Evolutionary conservation across 2,113 vertebrate species (phyloP).

Genomic region (Tor tambroides): DNA sequence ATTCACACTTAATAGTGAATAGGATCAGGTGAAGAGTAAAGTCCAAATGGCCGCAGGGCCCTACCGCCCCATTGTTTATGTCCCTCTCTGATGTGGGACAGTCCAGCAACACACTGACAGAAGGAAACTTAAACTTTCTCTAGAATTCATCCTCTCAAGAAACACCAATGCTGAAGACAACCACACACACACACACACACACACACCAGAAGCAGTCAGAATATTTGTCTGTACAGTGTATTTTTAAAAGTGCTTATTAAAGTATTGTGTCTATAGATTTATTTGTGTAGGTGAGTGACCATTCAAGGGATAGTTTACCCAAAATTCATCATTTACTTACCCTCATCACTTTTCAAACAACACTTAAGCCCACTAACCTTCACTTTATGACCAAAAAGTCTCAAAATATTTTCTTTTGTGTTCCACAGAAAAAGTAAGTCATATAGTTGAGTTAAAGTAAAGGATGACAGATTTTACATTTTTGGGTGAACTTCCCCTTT

Average conservation of each 20-base stretch:
- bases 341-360: not conserved
- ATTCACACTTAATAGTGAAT: slow-evolving; percentile 23
- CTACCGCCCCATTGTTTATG: slow-evolving; percentile 56
- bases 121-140: slow-evolving; percentile 9
- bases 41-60: not conserved
- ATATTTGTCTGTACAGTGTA: not conserved
- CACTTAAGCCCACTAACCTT: not conserved
- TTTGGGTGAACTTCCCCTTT: too few relatives aligned
- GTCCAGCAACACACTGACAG: slow-evolving; percentile 13
- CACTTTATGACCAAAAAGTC: not conserved
- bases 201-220: slow-evolving; percentile 11
- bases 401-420: not conserved
- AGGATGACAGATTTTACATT: not conserved
- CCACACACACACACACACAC: slow-evolving; percentile 34
- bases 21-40: not conserved
- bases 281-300: not conserved
- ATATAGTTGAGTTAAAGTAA: not conserved
- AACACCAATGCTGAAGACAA: slow-evolving; percentile 18
- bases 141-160: slow-evolving; percentile 6
- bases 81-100: slow-evolving; percentile 57
- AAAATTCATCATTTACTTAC: not conserved
- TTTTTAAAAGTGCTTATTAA: not conserved
- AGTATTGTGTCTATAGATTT: not conserved
- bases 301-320: not conserved
- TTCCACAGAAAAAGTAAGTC: not conserved